A percentile compares a stretch with the other conserved stretches of the same genome.
These are phyloP conservation scores for Pluvianellus socialis DNA, from an alignment of 2,113 vertebrate genomes.

Conservation along the genomic window DNA sequence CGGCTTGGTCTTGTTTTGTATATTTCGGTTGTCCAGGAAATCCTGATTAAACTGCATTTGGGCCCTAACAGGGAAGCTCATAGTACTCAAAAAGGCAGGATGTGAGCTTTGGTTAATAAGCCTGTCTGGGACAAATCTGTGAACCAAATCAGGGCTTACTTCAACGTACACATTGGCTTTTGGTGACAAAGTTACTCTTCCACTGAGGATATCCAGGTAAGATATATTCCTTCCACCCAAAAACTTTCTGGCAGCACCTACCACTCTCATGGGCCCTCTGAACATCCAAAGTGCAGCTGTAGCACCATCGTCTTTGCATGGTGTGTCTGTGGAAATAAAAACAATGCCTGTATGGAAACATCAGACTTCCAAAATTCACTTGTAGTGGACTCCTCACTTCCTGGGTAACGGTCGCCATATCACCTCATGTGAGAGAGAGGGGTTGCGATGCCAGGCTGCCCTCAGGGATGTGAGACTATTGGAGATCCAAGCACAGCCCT, in stretches of 20 bases:
- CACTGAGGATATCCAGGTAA: not conserved
- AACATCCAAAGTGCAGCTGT: not conserved
- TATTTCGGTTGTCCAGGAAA: not conserved
- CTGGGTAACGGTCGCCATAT: fast-evolving
- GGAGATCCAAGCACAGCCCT: not conserved
- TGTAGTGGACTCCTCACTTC: not conserved
- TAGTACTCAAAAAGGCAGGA: not conserved
- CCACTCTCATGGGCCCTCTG: not conserved
- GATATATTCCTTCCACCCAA: not conserved
- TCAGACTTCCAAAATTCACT: not conserved
- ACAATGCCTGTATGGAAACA: not conserved
- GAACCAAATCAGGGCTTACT: not conserved
- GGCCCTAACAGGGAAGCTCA: not conserved
- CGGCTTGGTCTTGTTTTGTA: not conserved
- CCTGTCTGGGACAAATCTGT: not conserved
- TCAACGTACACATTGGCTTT: not conserved
- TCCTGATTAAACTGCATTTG: conserved; percentile 5
- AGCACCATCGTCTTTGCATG: not conserved
- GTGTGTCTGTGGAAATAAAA: not conserved
- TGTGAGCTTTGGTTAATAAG: not conserved
- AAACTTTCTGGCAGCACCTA: not conserved
- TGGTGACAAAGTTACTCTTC: not conserved
- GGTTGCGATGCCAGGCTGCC: not conserved
- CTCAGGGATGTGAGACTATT: fast-evolving
- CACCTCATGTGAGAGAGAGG: not conserved